Base-by-base conservation (phyloP, 2,113 vertebrate genomes). In the Excalfactoria chinensis region DNA sequence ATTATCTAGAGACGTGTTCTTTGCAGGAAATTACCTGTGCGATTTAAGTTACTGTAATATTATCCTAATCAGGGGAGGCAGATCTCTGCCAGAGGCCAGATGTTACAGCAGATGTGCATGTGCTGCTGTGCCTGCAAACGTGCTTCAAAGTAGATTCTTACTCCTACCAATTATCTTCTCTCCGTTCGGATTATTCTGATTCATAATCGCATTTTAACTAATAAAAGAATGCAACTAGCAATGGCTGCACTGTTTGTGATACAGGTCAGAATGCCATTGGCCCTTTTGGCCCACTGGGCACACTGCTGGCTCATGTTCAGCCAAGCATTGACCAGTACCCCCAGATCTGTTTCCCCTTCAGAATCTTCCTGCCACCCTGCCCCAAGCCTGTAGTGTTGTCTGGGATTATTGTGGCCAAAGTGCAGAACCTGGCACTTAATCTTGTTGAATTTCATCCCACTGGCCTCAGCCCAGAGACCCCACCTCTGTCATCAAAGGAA, bases 51-150 rank as follows among this genome's bases (percentile, higher is more conserved):
- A 20, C 19, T 56, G 67, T 22, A 35, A 6, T 35, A 37, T 26
- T 53, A 44, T 9, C 58, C 72, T 40, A 28, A 55, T 30, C 40
- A 22, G 53, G 34, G 40, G 48, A 78, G 9, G 51, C 18, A 79
- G 78, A 18, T 70, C 66, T 84, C 73, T 67, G 46, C 19, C 19
- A n/a, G 63, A 55, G 63, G 41, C 28, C 95, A 93, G 89, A 95
- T 93, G 88, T 88, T 85, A 3, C 12, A 60, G 82, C 87, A 95
- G 81, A 69, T 73, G 79, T 0, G 7, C 3, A 3, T 3, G 28
- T 51, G 10, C 48, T 76, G 34, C 13, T 83, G 73, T 72, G 48
- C 48, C 53, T 28, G 67, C 43, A 55, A 26, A 75, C 11, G 76
- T 7, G 37, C 72, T 81, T 43, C 60, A 37, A 48, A 81, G 72